Evolutionary conservation across 1,140 invertebrate genomes (phyloP), one percentile per base, ranked within the genome.

Genomic region (Hypsibius dujardini): DNA sequence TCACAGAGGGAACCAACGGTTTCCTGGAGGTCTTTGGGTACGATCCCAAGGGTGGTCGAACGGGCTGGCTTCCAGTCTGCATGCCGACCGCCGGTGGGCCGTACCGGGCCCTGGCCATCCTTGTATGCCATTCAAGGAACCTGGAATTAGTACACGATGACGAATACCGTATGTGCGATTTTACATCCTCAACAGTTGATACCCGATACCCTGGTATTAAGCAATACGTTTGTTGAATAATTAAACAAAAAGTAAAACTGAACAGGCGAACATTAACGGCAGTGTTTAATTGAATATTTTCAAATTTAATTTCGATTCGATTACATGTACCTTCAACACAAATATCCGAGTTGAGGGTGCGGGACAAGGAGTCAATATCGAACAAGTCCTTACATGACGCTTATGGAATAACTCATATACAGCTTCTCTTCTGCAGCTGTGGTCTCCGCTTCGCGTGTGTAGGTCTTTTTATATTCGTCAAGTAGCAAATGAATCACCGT

Each of bases 1-100:
- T 56, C 7, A 56, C 50, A 7, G 50, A n/a, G 7, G 50, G 50
- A n/a, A 56, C 50, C 7, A 7, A 56, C n/a, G 50, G 50, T 56
- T 56, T 56, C n/a, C 50, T 56, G 50, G 50, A 56, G n/a, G n/a
- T 56, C n/a, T 56, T 56, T 56, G 50, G 50, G 50, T n/a, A 7
- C 50, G 50, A 56, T 56, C 50, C 7, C 50, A n/a, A n/a, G 50
- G 7, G n/a, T n/a, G 50, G n/a, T n/a, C 50, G n/a, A 7, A 56
- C 7, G 7, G n/a, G n/a, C 7, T 56, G 50, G 50, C n/a, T 56
- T 56, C 50, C 50, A 56, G 50, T n/a, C 50, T 56, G 50, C n/a
- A n/a, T n/a, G 7, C n/a, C 50, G 7, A 56, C 50, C 50, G n/a
- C n/a, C 7, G 50, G 50, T 56, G 50, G 7, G 50, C 7, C 7